Conservation (phyloP, 2,113 vertebrate genomes). For the Mungos mungo region DNA sequence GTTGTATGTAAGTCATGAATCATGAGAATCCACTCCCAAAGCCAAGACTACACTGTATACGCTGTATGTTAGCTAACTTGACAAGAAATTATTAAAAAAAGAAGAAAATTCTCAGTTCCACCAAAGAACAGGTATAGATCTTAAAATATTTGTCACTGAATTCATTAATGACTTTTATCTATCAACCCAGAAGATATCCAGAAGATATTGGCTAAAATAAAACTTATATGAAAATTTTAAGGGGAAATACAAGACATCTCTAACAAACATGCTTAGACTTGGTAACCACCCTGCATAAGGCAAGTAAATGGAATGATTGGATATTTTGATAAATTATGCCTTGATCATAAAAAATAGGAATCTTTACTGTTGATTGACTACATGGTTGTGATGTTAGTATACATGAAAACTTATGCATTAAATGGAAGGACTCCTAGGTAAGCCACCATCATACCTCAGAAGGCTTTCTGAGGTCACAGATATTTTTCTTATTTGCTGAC, state of each 20-base stretch:
- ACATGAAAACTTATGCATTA: background rate
- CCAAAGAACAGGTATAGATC: background rate
- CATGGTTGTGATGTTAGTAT: background rate
- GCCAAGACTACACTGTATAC: too few relatives aligned
- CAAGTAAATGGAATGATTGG: background rate
- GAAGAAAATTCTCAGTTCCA: background rate
- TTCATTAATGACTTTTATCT: background rate
- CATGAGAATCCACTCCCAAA: too few relatives aligned
- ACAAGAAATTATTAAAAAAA: too few relatives aligned
- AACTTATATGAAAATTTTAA: background rate
- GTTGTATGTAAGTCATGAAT: too few relatives aligned
- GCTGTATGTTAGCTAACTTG: too few relatives aligned
- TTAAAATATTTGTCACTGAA: background rate
- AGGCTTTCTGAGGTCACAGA: background rate
- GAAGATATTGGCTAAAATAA: background rate
- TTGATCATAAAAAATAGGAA: background rate
- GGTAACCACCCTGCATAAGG: background rate
- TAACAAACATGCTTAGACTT: background rate
- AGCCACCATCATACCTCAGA: background rate
- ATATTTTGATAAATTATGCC: background rate
- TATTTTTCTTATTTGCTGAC: background rate
- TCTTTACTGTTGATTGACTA: background rate
- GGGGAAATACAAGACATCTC: background rate
- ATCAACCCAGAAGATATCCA: background rate
- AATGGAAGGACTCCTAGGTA: background rate